Percentiles rank a stretch among this genome's conserved stretches.
Conservation (phyloP, 2,888 invertebrate genomes). For the Calliphora vomitoria region DNA sequence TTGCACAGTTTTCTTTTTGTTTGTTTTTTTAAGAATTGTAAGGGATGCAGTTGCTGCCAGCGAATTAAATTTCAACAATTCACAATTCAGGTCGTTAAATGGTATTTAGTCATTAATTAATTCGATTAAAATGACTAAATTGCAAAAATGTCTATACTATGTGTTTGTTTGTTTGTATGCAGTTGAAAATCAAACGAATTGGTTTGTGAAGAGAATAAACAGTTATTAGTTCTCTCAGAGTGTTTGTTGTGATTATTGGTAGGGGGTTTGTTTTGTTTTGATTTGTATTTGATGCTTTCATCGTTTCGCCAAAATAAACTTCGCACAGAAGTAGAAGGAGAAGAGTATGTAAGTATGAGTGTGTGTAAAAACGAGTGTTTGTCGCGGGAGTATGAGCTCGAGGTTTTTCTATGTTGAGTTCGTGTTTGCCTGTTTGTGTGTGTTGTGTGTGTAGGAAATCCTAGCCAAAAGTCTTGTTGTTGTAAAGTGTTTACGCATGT, state of each 20-base stretch:
- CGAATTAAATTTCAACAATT: slow-evolving; percentile 18
- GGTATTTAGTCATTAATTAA: slow-evolving; percentile 22
- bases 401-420: not conserved
- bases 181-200: not conserved
- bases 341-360: not conserved
- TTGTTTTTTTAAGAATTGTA: not conserved
- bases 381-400: no score
- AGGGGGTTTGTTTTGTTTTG: not conserved
- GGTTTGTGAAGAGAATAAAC: no score
- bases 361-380: not conserved
- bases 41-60: slow-evolving; percentile 22
- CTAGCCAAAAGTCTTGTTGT: slow-evolving; percentile 34
- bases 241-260: slow-evolving; percentile 12
- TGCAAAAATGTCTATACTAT: not conserved
- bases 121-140: slow-evolving; percentile 2
- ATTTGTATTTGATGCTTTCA: not conserved
- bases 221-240: no score
- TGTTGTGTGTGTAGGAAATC: slow-evolving; percentile 3
- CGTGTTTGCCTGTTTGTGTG: not conserved
- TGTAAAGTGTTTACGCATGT: slow-evolving; percentile 48
- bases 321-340: slow-evolving; percentile 48
- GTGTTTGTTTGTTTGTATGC: not conserved
- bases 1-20: slow-evolving; percentile 16
- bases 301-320: slow-evolving; percentile 3
- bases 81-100: slow-evolving; percentile 15